Conservation (phyloP, 2,888 invertebrate species). For the Cheilosia urbana region DNA sequence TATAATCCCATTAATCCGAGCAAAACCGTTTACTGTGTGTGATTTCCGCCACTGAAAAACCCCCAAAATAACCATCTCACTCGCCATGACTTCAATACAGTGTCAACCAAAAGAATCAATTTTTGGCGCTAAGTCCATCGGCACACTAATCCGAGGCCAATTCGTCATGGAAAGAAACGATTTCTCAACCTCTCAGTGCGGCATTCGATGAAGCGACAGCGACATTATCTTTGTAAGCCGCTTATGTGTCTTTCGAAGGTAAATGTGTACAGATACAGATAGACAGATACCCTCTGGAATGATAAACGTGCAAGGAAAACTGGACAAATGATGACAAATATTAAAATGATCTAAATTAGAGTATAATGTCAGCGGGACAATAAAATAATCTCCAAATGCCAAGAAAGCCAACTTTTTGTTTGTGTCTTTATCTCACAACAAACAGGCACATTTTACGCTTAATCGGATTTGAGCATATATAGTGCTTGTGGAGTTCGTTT, state of each 20-base stretch:
- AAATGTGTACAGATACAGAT: not conserved
- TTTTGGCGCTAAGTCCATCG: slow-evolving; percentile 19
- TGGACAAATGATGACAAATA: slow-evolving; percentile 62
- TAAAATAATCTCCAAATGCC: slow-evolving; percentile 53
- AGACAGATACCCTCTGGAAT: not conserved
- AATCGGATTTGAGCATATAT: slow-evolving; percentile 57
- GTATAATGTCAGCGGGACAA: slow-evolving; percentile 65
- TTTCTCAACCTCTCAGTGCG: slow-evolving; percentile 19
- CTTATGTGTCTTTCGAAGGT: slow-evolving; percentile 4
- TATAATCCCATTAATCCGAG: not conserved
- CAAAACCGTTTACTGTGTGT: not conserved
- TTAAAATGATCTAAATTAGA: slow-evolving; percentile 59
- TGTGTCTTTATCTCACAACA: slow-evolving; percentile 57
- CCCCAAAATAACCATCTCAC: not conserved
- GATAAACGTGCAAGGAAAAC: not conserved
- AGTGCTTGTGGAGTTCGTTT: slow-evolving; percentile 18
- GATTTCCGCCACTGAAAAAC: not conserved
- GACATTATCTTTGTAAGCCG: slow-evolving; percentile 47
- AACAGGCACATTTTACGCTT: slow-evolving; percentile 58
- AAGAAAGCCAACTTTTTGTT: slow-evolving; percentile 43
- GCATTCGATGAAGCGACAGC: slow-evolving; percentile 1
- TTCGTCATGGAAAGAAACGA: slow-evolving; percentile 21
- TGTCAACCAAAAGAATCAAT: not conserved
- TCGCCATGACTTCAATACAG: not conserved
- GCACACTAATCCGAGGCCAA: slow-evolving; percentile 20